Evolutionary conservation across 2,797 vertebrate genomes (phyloP), one percentile per base, ranked within the genome.

Genomic region (Scolopax rusticola): DNA sequence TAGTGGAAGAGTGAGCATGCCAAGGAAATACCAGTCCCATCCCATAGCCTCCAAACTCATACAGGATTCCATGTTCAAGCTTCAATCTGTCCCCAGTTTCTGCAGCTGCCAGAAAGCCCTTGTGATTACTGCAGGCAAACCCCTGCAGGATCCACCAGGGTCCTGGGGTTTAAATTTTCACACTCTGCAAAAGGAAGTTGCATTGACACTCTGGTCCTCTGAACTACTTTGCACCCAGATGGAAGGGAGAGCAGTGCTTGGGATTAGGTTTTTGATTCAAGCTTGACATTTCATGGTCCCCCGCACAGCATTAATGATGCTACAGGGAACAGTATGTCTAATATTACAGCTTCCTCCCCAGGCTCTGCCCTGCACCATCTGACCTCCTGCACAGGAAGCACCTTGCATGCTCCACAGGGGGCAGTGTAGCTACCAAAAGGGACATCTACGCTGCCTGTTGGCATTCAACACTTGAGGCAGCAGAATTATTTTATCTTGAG

Each of bases 221-320:
- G 69, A 95, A 89, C 41, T 95, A 89, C 87, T 94, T 94, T 54
- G 50, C 92, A 95, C 75, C 33, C 13, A 14, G 89, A 71, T 94
- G 91, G 90, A 90, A 80, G 32, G 40, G 23, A 84, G 41, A 80
- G 10, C 60, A 28, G 16, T 47, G 57, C n/a, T 57, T 65, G 61
- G 50, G 79, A 94, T 85, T 21, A 64, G 45, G 61, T 61, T 92
- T 93, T 61, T 71, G 45, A 77, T 57, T 89, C 71, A 41, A 68
- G 24, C 13, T 7, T 38, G 16, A 21, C 16, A 9, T 57, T 81
- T 69, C 0, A 0, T 57, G n/a, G 50, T 30, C 20, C 30, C 64
- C 40, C 0, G 2, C 40, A 40, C 30, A 68, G 56, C 45, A 59
- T 1, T 57, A 68, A 61, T 12, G 33, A 13, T 40, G 50, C 41